These are phyloP conservation scores for Oxycera nigricornis DNA, from an alignment of 2,888 invertebrate species.

Conservation along the genomic window DNA sequence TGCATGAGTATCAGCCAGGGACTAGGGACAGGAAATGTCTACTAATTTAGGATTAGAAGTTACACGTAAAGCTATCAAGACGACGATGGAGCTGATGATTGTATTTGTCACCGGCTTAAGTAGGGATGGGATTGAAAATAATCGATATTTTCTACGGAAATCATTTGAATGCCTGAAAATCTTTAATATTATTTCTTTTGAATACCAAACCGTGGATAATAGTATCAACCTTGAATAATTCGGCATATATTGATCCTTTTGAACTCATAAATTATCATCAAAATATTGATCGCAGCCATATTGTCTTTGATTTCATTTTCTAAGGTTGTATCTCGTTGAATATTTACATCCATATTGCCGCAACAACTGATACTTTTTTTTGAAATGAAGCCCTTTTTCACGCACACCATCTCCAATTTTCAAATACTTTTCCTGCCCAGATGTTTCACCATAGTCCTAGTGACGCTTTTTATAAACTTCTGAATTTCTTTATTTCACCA, in stretches of 20 bases:
- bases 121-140: background rate
- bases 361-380: too few relatives aligned
- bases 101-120: background rate
- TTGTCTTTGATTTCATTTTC: too few relatives aligned
- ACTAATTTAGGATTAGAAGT: conserved; percentile 14
- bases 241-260: too few relatives aligned
- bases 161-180: too few relatives aligned
- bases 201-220: too few relatives aligned
- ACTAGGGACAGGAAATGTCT: conserved; percentile 7
- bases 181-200: too few relatives aligned
- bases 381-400: background rate
- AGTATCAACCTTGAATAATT: too few relatives aligned
- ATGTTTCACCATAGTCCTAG: conserved; percentile 22
- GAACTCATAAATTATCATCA: too few relatives aligned
- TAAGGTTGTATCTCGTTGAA: too few relatives aligned
- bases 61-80: background rate
- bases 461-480: conserved; percentile 19
- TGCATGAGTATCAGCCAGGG: background rate
- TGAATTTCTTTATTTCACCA: background rate
- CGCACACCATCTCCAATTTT: background rate
- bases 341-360: too few relatives aligned
- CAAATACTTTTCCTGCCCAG: background rate
- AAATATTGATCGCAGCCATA: too few relatives aligned
- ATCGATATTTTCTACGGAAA: background rate
- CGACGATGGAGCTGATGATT: background rate